A percentile compares a stretch with the other conserved stretches of the same genome.
phyloP scores from a whole-genome alignment of 2,797 vertebrate species.

The Macrochelys suwanniensis region DNA sequence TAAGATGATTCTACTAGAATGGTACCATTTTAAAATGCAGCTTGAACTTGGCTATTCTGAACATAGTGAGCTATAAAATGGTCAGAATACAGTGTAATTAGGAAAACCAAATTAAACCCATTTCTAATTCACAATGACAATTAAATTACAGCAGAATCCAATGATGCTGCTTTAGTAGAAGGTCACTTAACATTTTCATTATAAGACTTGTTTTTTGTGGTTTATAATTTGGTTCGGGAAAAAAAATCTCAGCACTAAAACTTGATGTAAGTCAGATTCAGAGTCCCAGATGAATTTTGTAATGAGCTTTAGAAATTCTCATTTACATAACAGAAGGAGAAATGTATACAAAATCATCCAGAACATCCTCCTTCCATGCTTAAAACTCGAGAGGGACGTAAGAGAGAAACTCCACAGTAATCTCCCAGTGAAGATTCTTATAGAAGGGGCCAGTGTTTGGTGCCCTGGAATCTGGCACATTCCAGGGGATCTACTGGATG shows the following conservation, averaged over 20 bases:
- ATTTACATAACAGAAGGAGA: neutral
- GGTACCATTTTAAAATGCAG: neutral
- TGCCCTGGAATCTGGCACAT: neutral
- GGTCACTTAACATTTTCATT: neutral
- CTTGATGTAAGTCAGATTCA: neutral
- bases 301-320: neutral
- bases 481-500: neutral
- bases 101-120: neutral
- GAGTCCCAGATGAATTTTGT: neutral
- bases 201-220: neutral
- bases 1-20: neutral
- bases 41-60: neutral
- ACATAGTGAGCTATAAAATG: neutral
- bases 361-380: neutral
- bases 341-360: neutral
- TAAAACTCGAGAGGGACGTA: slow-evolving; percentile 7
- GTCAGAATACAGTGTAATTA: neutral
- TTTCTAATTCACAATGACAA: neutral
- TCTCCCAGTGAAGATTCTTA: neutral
- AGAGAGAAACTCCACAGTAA: neutral
- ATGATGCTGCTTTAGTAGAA: neutral
- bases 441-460: neutral
- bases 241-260: neutral
- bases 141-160: neutral
- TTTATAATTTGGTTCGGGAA: neutral